Evolutionary conservation across 2,113 vertebrate genomes (phyloP).

Genomic region (Cyphomyrus plagiostoma): DNA sequence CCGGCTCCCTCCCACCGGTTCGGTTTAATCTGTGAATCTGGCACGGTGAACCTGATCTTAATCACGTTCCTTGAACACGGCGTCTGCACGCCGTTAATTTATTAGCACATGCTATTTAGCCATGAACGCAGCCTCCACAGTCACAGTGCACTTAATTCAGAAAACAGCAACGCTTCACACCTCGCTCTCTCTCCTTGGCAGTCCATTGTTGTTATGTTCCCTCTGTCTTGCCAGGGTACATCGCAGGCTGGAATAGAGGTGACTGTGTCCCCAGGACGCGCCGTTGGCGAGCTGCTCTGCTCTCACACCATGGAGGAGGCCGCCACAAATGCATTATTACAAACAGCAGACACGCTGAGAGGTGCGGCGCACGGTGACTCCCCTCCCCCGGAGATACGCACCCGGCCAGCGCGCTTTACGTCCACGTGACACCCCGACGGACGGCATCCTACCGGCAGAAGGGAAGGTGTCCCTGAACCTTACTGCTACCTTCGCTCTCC

Average conservation of each 20-base stretch:
- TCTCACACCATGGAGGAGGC: neutral
- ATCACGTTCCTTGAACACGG: slow-evolving; percentile 3
- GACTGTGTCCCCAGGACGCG: slow-evolving; percentile 9
- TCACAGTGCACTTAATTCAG: slow-evolving; percentile 5
- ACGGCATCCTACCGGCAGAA: neutral
- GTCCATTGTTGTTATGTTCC: slow-evolving; percentile 12
- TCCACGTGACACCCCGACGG: neutral
- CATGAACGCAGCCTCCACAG: neutral
- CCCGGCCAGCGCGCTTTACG: neutral
- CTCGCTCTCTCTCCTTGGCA: neutral
- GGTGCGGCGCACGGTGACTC: neutral
- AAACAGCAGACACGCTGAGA: neutral
- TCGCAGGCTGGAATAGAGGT: slow-evolving; percentile 16
- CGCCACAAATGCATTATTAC: slow-evolving; percentile 4
- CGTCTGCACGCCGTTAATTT: neutral
- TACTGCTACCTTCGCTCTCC: neutral
- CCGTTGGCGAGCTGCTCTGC: neutral
- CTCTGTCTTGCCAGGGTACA: slow-evolving; percentile 10
- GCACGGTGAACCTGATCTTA: neutral
- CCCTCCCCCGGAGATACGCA: neutral
- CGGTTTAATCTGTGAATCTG: neutral
- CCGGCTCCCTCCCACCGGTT: neutral
- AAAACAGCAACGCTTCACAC: slow-evolving; percentile 18
- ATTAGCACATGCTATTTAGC: neutral
- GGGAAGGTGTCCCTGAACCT: neutral